Evolutionary conservation across 2,888 invertebrate genomes (phyloP), one percentile per base, ranked within the genome.

Genomic region (Prosapia bicincta): DNA sequence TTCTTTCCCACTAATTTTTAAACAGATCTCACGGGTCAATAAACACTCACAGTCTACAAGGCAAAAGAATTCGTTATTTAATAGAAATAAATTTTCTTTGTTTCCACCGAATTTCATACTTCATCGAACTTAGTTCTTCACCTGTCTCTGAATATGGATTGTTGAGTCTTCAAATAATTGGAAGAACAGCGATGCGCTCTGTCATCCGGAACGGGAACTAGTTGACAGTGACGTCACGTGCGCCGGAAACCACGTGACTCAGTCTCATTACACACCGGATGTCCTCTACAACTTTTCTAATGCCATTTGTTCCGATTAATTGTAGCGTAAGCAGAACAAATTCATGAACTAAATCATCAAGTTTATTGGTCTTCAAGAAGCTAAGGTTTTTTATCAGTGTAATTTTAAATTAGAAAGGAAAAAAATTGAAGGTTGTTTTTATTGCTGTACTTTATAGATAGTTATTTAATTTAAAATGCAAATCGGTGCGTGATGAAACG

Each of bases 191-290:
- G 54, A 54, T 54, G 54, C 54, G 54, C 54, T 54, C 54, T 54
- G 54, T 54, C 10, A 54, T 5, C 54, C 20, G 54, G 54, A 54
- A 54, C 54, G 54, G 3, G 54, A 54, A 54, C 20, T 54, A 54
- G 54, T 54, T 54, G 54, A 54, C 54, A 54, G 54, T 54, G 54
- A 54, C 54, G 54, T 54, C 54, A 54, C 54, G 54, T 54, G 54
- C 20, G 38, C 54, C 54, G 54, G 54, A 54, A 54, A 20, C 20
- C 54, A 54, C 54, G 54, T 54, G 54, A 54, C 54, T 54, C 54
- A 54, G 54, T 54, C 54, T 54, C 54, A 54, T 54, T 54, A 54
- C 54, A 54, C 54, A 54, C 54, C 54, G 54, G 54, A 54, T 54
- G 54, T 54, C 54, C 54, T 54, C 54, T 54, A 54, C 54, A 54